Base-by-base conservation (phyloP, 92 coral and sea anemone genomes). In the Blastomussa wellsi region DNA sequence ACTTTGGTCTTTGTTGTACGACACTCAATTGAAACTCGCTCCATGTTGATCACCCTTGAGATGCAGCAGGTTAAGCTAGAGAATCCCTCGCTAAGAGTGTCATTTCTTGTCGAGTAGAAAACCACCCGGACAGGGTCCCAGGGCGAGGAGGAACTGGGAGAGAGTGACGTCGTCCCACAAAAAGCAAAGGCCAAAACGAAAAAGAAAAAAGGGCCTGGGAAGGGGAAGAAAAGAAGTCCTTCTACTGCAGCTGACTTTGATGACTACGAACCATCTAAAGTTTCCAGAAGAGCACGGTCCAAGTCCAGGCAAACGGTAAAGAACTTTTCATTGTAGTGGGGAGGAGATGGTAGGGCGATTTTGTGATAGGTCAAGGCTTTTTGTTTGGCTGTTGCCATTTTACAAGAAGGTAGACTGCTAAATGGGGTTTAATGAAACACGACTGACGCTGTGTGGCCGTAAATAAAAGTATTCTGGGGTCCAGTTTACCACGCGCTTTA, bases 181-280 rank as follows among this genome's bases (percentile, higher is more conserved):
- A 92, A 89, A 79, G 83, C 83, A 22, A 48, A 82, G 31, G 60
- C 62, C 47, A 94, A 90, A 65, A 66, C 79, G 55, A 94, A 94
- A 66, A 93, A 91, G 89, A 90, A 89, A 83, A 94, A 86, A 88
- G 87, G 89, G 20, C 81, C 89, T 28, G 93, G 84, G 7, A 94
- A 90, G 84, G 60, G 88, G 14, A 91, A 88, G 69, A 94, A 90
- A 81, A 85, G 92, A 79, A 79, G 89, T 17, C 72, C 89, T 0
- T 92, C 95, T 2, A 86, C 84, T 22, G 65, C 48, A 0, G 86
- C 79, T 7, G 90, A 90, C 57, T 82, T 86, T 16, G 95, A 85
- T 13, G 83, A 78, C 69, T 77, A 65, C 69, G 88, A 85, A 65
- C 70, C 88, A 1, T 35, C 35, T 36, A 85, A 76, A 70, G 35